Percentiles rank a stretch among this genome's conserved stretches.
Evolutionary conservation across 2,113 vertebrate species (phyloP).

Genomic region (Theristicus caerulescens): DNA sequence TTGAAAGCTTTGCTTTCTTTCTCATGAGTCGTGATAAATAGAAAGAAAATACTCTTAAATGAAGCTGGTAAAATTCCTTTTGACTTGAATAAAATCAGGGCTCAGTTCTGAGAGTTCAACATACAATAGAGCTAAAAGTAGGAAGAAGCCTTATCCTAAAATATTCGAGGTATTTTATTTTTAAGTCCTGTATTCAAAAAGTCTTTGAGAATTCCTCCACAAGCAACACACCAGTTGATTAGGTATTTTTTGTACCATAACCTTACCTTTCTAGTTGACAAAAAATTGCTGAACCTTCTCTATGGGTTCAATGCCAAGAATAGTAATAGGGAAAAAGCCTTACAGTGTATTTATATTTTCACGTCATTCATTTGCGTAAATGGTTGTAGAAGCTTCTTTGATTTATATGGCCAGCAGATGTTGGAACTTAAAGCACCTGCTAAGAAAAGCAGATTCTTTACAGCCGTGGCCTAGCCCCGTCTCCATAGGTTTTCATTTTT

Average conservation of each 20-base stretch:
- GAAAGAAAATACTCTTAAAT: not conserved
- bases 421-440: slow-evolving; percentile 75
- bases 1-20: not conserved
- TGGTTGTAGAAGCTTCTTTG: slow-evolving; percentile 66
- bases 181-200: not conserved
- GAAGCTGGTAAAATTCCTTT: not conserved
- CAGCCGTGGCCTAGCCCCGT: slow-evolving; percentile 18
- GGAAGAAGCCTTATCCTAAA: not conserved
- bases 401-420: slow-evolving; percentile 82
- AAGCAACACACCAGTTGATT: not conserved
- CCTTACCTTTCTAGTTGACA: not conserved
- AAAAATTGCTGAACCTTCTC: not conserved
- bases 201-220: not conserved
- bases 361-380: slow-evolving; percentile 68
- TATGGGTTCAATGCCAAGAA: slow-evolving; percentile 44
- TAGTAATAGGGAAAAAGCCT: slow-evolving; percentile 47
- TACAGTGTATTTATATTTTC: slow-evolving; percentile 66
- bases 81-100: not conserved
- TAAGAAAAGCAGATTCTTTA: slow-evolving; percentile 80
- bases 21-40: not conserved
- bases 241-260: not conserved
- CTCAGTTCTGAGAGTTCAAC: not conserved
- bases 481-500: slow-evolving; percentile 72
- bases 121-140: not conserved
- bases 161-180: not conserved